These are phyloP conservation scores for Gymnobelideus leadbeateri DNA, from an alignment of 2,113 vertebrate genomes.

Conservation along the genomic window DNA sequence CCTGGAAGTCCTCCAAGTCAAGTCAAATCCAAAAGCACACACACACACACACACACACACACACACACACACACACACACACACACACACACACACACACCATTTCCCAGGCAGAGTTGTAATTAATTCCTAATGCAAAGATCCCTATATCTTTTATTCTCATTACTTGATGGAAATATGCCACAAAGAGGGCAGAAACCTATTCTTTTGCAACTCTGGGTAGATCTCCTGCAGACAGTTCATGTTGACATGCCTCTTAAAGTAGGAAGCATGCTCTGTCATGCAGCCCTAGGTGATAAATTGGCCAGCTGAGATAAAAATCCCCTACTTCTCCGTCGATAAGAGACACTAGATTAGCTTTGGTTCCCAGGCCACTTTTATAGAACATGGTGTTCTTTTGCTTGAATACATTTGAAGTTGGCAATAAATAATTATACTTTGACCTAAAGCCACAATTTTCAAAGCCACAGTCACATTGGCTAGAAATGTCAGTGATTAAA, in stretches of 20 bases:
- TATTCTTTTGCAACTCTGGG: neutral
- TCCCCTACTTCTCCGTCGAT: neutral
- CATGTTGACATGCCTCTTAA: neutral
- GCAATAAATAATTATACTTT: neutral
- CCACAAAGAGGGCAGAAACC: neutral
- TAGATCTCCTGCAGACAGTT: conserved; percentile 3
- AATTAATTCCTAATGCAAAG: neutral
- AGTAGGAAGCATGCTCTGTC: neutral
- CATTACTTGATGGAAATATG: conserved; percentile 16
- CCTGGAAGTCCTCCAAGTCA: neutral
- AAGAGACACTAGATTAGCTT: neutral
- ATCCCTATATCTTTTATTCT: neutral
- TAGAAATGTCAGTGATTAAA: conserved; percentile 17
- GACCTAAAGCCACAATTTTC: neutral
- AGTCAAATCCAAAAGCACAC: neutral
- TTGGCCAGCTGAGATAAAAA: neutral
- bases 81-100: too few species aligned
- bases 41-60: too few species aligned
- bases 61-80: neutral
- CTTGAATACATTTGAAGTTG: conserved; percentile 8
- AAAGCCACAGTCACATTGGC: neutral
- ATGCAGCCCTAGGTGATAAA: neutral
- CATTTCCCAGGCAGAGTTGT: neutral
- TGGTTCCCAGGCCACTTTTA: neutral
- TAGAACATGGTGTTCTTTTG: neutral